Evolutionary conservation across 2,888 invertebrate genomes (phyloP), one percentile per base, ranked within the genome.

Genomic region (Rhagium mordax): DNA sequence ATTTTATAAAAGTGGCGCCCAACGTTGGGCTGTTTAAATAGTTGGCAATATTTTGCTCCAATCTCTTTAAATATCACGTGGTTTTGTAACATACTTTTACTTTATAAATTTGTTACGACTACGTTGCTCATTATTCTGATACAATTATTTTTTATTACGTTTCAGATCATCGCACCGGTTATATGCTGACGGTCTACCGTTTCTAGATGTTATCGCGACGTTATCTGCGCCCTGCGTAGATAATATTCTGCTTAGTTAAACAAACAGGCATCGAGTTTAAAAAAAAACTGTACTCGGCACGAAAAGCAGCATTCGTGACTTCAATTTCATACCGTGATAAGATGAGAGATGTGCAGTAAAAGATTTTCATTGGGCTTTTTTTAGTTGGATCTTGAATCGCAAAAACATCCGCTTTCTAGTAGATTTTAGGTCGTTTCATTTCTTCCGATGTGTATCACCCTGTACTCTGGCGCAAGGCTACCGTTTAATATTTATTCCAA

Each of bases 231-330:
- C 15, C 15, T 21, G 59, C 41, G 15, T 53, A 59, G 68, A 68
- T 68, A 67, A 59, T 59, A 59, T 21, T 61, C 21, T 21, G 61
- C 29, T 29, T 61, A 61, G 61, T 47, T 47, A 61, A 61, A 47
- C 61, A 61, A 61, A 20, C 61, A 47, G 47, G 21, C 61, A 21
- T 21, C 20, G 18, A 8, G 47, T 61, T 47, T 41, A 2, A n/a
- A 48, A 48, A 61, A 61, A n/a, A 61, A 48, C 7, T 7, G 18
- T 41, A 51, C 29, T 66, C 33, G 1, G 53, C 65, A 66, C 65
- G 65, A 66, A 55, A 29, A 33, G 29, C 41, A 10, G 41, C 16
- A 53, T 66, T 66, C 65, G 65, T 66, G 65, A 66, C 65, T 66
- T 13, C 8, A 66, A 66, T 66, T 66, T 66, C 33, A 53, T 29